A percentile compares a stretch with the other conserved stretches of the same genome.
Conservation (phyloP, 1,140 invertebrate genomes). For the Drosophila ironensis region DNA sequence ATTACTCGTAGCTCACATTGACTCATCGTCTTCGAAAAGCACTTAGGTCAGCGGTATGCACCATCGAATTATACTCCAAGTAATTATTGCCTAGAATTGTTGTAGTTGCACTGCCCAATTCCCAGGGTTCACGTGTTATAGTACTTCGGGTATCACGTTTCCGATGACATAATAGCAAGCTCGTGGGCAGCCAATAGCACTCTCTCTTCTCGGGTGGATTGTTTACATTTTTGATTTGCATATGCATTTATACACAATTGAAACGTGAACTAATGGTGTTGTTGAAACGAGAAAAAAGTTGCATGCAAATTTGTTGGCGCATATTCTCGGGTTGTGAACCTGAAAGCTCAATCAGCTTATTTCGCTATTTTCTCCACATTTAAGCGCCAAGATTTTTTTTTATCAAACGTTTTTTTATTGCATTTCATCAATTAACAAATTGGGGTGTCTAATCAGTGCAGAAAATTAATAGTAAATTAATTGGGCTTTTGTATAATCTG, state of each 20-base stretch:
- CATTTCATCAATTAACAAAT: too few species aligned
- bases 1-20: conserved; percentile 24
- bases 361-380: too few species aligned
- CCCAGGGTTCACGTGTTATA: not conserved
- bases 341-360: too few species aligned
- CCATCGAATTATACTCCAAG: not conserved
- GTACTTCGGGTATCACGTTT: conserved; percentile 19
- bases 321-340: too few species aligned
- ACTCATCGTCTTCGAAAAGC: conserved; percentile 38
- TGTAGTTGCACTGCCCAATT: not conserved
- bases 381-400: too few species aligned
- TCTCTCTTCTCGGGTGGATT: not conserved
- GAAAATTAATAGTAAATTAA: not conserved
- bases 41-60: not conserved
- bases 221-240: too few species aligned
- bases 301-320: not conserved
- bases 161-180: conserved; percentile 4
- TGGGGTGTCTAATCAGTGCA: not conserved
- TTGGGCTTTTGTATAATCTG: not conserved
- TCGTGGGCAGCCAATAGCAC: not conserved
- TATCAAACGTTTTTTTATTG: not conserved
- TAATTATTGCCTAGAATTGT: not conserved
- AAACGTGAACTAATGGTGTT: not conserved
- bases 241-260: not conserved
- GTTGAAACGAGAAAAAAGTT: not conserved